Evolutionary conservation across 2,113 vertebrate species (phyloP), one percentile per base, ranked within the genome.

Genomic region (Rhegmatorhina hoffmannsi): DNA sequence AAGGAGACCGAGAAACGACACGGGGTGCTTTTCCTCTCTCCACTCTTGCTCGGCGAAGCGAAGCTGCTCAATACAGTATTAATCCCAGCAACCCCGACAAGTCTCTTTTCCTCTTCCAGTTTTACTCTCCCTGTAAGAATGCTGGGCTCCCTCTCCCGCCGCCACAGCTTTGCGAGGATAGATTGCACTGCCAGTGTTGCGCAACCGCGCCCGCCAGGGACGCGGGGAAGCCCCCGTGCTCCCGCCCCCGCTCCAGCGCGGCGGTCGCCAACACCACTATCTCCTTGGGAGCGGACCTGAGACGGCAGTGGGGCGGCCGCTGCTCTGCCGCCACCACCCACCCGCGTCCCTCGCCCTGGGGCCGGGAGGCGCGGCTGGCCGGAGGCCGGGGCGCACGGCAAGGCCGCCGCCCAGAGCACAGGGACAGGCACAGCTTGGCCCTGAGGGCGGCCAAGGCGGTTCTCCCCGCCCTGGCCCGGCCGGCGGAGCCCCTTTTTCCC

Each of bases 1-100:
- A 28, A 43, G 29, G 14, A 31, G 25, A 28, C 2, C 1, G 3
- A 23, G 24, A 33, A 11, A 7, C 5, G 24, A 33, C 29, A 11
- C 2, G 0, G n/a, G 33, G 36, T 8, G 7, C 82, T 44, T 6
- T 66, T 44, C n/a, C 56, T 9, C 28, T 28, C 44, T 33, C 33
- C 3, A 2, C 28, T 43, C 49, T 6, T 0, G 7, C 17, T 13
- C 21, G 29, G 16, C 33, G 58, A 28, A 29, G 18, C 8, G 4
- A 11, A 63, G 29, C 52, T 14, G 6, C 56, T 33, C 13, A 1
- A 10, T 25, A 28, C 20, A 13, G 1, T 0, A 15, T 1, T 13
- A 36, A 17, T 3, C 10, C 17, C 1, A 9, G 50, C 13, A 13
- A 5, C 2, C 36, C 7, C 9, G 19, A 14, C 11, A 50, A 28